Evolutionary conservation across 2,113 vertebrate genomes (phyloP).

Genomic region (Anoplopoma fimbria): DNA sequence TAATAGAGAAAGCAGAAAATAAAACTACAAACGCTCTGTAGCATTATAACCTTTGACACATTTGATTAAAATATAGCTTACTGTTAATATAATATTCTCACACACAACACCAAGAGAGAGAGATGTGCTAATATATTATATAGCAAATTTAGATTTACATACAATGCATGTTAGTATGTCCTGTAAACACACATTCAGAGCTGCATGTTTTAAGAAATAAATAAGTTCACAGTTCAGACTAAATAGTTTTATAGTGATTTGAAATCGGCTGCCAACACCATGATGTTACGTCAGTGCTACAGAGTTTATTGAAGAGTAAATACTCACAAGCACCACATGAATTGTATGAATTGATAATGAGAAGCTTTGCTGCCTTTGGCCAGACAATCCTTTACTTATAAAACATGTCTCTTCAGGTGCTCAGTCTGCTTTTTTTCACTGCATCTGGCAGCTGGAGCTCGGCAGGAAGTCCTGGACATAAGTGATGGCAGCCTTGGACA

Average conservation of each 20-base stretch:
- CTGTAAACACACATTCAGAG: conserved; percentile 9
- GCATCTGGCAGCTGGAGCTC: conserved; percentile 92
- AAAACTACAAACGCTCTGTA: background rate
- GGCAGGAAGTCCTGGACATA: conserved; percentile 95
- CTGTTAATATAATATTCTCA: conserved; percentile 16
- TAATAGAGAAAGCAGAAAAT: background rate
- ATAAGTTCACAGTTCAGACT: conserved; percentile 36
- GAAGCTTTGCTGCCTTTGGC: conserved; percentile 20
- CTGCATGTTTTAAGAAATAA: conserved; percentile 41
- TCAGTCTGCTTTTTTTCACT: conserved; percentile 76
- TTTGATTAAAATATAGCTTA: conserved; percentile 6
- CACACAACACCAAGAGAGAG: conserved; percentile 10
- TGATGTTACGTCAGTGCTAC: conserved; percentile 11
- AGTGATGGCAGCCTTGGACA: conserved; percentile 92
- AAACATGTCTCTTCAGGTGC: conserved; percentile 9
- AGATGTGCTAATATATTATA: background rate
- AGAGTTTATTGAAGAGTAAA: conserved; percentile 12
- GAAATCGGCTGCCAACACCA: conserved; percentile 40
- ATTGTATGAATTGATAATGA: conserved; percentile 13
- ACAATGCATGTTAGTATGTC: background rate
- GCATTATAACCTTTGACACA: background rate
- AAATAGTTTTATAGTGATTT: background rate
- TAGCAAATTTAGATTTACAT: background rate
- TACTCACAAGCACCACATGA: conserved; percentile 36
- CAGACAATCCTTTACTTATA: background rate